A percentile compares a stretch with the other conserved stretches of the same genome.
Conservation (phyloP, 2,797 vertebrate species). For the Eulemur albifrons region DNA sequence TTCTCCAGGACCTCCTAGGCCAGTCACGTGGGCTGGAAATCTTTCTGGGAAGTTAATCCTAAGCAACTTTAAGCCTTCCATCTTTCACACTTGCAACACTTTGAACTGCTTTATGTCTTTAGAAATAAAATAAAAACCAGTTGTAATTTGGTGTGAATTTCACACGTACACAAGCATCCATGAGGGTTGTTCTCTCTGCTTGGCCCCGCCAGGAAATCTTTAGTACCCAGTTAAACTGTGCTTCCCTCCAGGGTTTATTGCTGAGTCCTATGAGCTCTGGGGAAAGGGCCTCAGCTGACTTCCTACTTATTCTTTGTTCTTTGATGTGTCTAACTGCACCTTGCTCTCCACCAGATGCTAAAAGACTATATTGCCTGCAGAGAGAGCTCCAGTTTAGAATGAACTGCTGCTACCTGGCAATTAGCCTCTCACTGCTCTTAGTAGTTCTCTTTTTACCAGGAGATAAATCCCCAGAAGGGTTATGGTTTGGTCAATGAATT, state of each 20-base stretch:
- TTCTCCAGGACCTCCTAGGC: neutral
- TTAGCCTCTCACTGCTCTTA: conserved; percentile 32
- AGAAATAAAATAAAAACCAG: conserved; percentile 59
- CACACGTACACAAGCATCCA: conserved; percentile 26
- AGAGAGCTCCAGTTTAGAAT: conserved; percentile 50
- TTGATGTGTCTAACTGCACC: conserved; percentile 59
- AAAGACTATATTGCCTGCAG: conserved; percentile 41
- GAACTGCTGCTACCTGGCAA: conserved; percentile 49
- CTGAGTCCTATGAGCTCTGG: neutral
- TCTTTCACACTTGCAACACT: conserved; percentile 14
- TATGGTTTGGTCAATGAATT: neutral
- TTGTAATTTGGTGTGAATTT: conserved; percentile 65
- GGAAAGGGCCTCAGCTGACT: neutral
- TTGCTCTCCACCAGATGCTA: conserved; percentile 51
- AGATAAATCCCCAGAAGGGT: conserved; percentile 4
- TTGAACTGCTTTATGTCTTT: conserved; percentile 51
- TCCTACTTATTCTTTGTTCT: conserved; percentile 52
- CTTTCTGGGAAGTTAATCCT: conserved; percentile 36
- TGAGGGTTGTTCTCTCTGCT: neutral
- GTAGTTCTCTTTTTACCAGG: conserved; percentile 11
- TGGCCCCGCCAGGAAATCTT: neutral
- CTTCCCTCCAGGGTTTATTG: conserved; percentile 56
- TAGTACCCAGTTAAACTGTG: conserved; percentile 47
- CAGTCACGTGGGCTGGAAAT: neutral
- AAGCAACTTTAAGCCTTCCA: conserved; percentile 2